Percentiles rank a stretch among this genome's conserved stretches.
Conservation (phyloP, 2,888 invertebrate genomes). For the Desoria tigrina region DNA sequence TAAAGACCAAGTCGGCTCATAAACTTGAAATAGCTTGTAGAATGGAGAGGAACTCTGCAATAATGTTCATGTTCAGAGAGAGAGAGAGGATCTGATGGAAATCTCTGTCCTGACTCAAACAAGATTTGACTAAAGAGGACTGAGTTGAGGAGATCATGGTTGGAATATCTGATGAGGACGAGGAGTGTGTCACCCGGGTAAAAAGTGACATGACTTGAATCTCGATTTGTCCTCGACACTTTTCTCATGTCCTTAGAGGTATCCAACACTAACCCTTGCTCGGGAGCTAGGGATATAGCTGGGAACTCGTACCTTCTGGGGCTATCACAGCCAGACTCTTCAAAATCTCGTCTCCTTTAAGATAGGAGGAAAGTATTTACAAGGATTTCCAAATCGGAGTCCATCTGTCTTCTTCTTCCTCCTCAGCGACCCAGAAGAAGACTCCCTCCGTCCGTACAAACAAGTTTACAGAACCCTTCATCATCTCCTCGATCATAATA, state of each 20-base stretch:
- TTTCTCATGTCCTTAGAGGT: slow-evolving; percentile 12
- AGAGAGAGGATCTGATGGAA: not conserved
- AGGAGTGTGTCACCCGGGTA: slow-evolving; percentile 22
- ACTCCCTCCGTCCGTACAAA: slow-evolving; percentile 7
- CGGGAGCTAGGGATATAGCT: too few species aligned
- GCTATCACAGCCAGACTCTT: not conserved
- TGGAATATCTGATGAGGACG: slow-evolving; percentile 27
- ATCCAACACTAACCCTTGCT: not conserved
- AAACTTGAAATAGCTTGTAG: slow-evolving; percentile 5
- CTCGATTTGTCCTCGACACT: slow-evolving; percentile 17
- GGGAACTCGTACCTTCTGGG: too few species aligned
- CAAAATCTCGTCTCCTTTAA: not conserved
- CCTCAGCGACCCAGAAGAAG: not conserved
- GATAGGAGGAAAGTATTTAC: not conserved
- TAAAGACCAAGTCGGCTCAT: slow-evolving; percentile 8
- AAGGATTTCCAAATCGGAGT: slow-evolving; percentile 5
- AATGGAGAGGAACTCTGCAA: not conserved
- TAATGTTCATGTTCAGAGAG: not conserved
- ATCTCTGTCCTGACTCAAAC: slow-evolving; percentile 12
- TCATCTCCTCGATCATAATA: slow-evolving; percentile 9
- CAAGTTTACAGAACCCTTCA: slow-evolving; percentile 15
- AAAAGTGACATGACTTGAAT: slow-evolving; percentile 26
- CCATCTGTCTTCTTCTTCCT: slow-evolving; percentile 12
- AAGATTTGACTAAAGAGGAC: slow-evolving; percentile 18
- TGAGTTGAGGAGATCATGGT: slow-evolving; percentile 20